These are phyloP conservation scores for Benthosema pterotum DNA, from an alignment of 2,797 vertebrate species.

Conservation along the genomic window DNA sequence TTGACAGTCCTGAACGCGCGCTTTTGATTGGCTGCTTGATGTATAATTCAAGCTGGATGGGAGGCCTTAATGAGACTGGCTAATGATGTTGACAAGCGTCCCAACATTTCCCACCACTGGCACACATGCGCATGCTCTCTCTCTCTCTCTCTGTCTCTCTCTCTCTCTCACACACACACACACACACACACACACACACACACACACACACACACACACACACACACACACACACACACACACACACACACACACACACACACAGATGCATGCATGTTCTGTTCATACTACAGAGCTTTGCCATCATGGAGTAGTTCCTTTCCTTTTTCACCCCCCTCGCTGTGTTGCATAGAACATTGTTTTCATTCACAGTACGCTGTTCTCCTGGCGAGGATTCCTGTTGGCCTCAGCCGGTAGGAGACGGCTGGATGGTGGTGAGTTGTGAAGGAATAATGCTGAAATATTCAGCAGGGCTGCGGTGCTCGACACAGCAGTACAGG, in stretches of 20 bases:
- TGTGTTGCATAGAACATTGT: conserved; percentile 28
- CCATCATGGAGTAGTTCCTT: conserved; percentile 9
- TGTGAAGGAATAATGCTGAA: conserved; percentile 57
- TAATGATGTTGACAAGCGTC: conserved; percentile 72
- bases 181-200: conserved; percentile 7
- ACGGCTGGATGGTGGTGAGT: conserved; percentile 46
- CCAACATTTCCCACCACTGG: conserved; percentile 24
- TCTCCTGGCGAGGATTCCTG: conserved; percentile 45
- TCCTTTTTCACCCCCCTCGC: conserved; percentile 13
- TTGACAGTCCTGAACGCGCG: conserved; percentile 49
- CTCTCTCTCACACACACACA: background rate
- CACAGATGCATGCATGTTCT: conserved; percentile 19
- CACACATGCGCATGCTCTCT: background rate
- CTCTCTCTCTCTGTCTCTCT: too few relatives aligned
- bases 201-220: conserved; percentile 7
- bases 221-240: conserved; percentile 1
- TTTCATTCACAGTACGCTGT: conserved; percentile 14
- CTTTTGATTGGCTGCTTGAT: conserved; percentile 74
- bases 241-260: conserved; percentile 6
- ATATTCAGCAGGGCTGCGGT: conserved; percentile 55
- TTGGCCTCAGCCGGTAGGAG: conserved; percentile 23
- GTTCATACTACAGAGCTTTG: conserved; percentile 22
- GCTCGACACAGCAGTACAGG: conserved; percentile 27
- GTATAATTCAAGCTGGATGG: conserved; percentile 73
- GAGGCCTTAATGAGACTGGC: conserved; percentile 66